Base-by-base conservation (phyloP, 2,888 invertebrate species). In the Brenthis ino region DNA sequence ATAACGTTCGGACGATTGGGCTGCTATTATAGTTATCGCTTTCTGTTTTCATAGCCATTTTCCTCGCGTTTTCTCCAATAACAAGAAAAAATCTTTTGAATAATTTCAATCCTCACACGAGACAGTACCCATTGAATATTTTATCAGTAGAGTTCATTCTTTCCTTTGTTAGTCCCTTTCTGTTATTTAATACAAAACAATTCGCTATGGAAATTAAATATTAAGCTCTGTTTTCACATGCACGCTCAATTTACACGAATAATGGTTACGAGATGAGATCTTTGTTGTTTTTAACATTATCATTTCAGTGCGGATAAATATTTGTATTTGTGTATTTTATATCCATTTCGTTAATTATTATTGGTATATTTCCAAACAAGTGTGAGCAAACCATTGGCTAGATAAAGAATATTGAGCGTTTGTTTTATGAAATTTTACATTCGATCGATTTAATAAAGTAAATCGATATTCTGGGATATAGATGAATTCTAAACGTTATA, bases 171-270 rank as follows among this genome's bases (percentile, higher is more conserved):
- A 65, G 37, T 43, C 37, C 2, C 37, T 43, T 43, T 43, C 63
- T 65, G 67, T 69, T 68, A 65, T 67, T 72, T 69, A 67, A 72
- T 65, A 68, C 68, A 68, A 67, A 65, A 67, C 72, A 65, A 72
- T 72, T 63, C 61, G 67, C 57, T 63, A 58, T 69, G 56, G 54
- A 65, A 65, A 69, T 72, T 65, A 65, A 69, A 69, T 65, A 72
- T 72, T 69, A 57, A 72, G 14, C 13, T 13, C 67, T 53, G 53
- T 65, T 70, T 65, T 58, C 68, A 65, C 61, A 58, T 56, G 65
- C 61, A 54, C 16, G 33, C 56, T 63, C 48, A 69, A 69, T 65
- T 57, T 61, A 64, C 57, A 20, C 47, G 58, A 58, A 54, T 58
- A 58, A 54, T 58, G 65, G 53, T 28, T 43, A 20, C 5, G 51